Base-by-base conservation (phyloP, 2,888 invertebrate species). In the Odontomyia ornata region DNA sequence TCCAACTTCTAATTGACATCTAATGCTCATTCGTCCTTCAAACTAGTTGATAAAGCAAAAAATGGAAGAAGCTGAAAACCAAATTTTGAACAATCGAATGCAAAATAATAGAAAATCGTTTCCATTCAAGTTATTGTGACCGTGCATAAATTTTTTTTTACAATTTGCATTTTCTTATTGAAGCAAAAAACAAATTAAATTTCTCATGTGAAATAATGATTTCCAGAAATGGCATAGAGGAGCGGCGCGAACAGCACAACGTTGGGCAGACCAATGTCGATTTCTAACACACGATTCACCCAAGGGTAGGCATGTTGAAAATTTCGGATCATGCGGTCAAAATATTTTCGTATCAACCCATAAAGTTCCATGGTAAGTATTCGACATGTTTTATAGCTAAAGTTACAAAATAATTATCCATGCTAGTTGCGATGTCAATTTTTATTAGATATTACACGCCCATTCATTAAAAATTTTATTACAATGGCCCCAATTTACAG, bases 271-370 rank as follows among this genome's bases (percentile, higher is more conserved):
- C 77, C 87, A 89, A 80, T 95, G 95, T 82, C 86, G 89, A 81
- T 90, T 91, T 81, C 86, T 95, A 36, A 88, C 89, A 47, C 94
- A 95, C 84, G 93, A 93, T 83, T 89, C 90, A 81, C 88, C 89
- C 0, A 88, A 88, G 25, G 93, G 93, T 77, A 73, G 81, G 73
- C 69, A 71, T 67, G 89, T 92, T 36, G 89, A 91, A 18, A 87
- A 89, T 78, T 91, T 91, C 80, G 94, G 94, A 36, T 87, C 90
- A 30, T 94, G 94, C 83, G 95, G 94, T 1, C 94, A 95, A 85
- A 95, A 95, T 85, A 91, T 95, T 78, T 95, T 94, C 84, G 92
- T 94, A 28, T 90, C 94, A n/a, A 90, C 92, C 1, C 91, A 92
- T 80, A 91, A 92, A 86, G 93, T 94, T 27, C 93, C 93, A 36